Conservation (phyloP, 2,113 vertebrate species). For the Centrocercus urophasianus region DNA sequence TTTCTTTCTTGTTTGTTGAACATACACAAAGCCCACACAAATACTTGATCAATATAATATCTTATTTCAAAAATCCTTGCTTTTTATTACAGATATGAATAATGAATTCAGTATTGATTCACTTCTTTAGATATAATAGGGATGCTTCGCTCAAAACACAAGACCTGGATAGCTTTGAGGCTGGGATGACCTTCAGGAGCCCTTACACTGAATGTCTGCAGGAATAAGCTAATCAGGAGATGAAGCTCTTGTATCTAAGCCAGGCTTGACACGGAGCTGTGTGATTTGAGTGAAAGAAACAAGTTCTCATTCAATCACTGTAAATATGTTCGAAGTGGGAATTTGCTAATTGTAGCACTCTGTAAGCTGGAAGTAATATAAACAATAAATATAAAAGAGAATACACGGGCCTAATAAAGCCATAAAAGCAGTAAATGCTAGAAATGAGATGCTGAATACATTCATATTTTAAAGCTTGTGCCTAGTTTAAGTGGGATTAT, state of each 20-base stretch:
- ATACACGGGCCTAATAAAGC: background rate
- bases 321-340: conserved; percentile 50
- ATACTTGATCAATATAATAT: background rate
- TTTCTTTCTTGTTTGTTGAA: background rate
- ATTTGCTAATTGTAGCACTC: conserved; percentile 56
- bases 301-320: conserved; percentile 38
- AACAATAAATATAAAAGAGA: conserved; percentile 27
- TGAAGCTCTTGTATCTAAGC: conserved; percentile 74
- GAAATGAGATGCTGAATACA: background rate
- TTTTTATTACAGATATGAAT: conserved; percentile 44
- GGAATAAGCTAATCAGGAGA: conserved; percentile 75
- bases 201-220: conserved; percentile 65
- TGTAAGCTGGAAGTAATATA: conserved; percentile 42
- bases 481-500: conserved; percentile 17
- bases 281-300: conserved; percentile 21
- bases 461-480: conserved; percentile 17
- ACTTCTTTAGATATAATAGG: conserved; percentile 20
- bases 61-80: conserved; percentile 49
- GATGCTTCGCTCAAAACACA: conserved; percentile 47
- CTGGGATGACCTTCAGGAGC: conserved; percentile 73
- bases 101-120: conserved; percentile 34
- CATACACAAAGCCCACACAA: background rate
- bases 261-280: conserved; percentile 58
- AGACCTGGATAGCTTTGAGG: conserved; percentile 36
- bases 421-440: background rate